phyloP scores from a whole-genome alignment of 2,888 invertebrate genomes.

The Metalampra italica region DNA sequence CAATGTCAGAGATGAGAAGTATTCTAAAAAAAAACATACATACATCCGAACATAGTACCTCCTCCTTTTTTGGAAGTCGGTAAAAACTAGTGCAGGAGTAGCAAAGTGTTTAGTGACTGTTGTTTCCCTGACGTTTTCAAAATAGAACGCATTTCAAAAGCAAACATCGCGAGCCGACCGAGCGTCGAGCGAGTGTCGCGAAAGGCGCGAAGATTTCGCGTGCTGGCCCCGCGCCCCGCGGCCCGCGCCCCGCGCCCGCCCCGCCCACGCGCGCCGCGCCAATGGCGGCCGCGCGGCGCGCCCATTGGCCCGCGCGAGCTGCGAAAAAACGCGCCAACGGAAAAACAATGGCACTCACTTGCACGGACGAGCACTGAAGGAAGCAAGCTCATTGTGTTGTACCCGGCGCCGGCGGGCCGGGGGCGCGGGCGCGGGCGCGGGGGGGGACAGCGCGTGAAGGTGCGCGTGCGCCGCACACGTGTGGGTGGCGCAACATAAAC shows the following conservation, averaged over 20 bases:
- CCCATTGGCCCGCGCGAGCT: slow-evolving; percentile 48
- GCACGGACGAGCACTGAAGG: slow-evolving; percentile 36
- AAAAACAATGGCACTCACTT: slow-evolving; percentile 66
- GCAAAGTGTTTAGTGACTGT: no score
- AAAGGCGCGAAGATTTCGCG: slow-evolving; percentile 49
- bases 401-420: slow-evolving; percentile 10
- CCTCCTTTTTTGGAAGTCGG: no score
- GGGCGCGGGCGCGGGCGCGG: slow-evolving; percentile 1
- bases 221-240: slow-evolving; percentile 22
- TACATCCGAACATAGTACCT: no score
- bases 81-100: no score
- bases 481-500: no score
- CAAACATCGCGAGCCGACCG: slow-evolving; percentile 9
- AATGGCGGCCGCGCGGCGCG: slow-evolving; percentile 39
- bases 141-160: not conserved
- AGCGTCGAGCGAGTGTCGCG: slow-evolving; percentile 27
- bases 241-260: slow-evolving; percentile 33
- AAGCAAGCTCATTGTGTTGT: slow-evolving; percentile 41
- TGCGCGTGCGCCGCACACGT: no score
- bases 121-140: not conserved
- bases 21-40: no score
- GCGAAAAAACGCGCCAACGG: slow-evolving; percentile 46
- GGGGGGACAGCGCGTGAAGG: no score
- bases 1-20: no score
- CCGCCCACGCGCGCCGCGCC: slow-evolving; percentile 49